Evolutionary conservation across 2,797 vertebrate genomes (phyloP), one percentile per base, ranked within the genome.

Genomic region (Sternotherus odoratus): DNA sequence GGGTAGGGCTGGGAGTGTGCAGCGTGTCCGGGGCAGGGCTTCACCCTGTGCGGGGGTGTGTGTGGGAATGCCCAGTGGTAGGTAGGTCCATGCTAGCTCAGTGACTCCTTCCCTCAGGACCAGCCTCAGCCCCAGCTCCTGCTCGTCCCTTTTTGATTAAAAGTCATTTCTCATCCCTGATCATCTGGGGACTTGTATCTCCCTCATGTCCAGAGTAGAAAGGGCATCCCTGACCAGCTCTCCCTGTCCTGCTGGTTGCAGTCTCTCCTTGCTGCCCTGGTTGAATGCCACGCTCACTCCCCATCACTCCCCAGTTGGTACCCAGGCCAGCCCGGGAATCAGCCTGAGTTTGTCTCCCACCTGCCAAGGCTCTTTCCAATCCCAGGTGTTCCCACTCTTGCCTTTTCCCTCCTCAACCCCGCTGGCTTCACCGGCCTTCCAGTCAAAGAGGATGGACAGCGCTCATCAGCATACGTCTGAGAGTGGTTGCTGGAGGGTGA

Each of bases 151-250:
- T 75, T 75, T 48, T 15, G 72, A 26, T 48, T 13, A 75, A 46
- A 75, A 46, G 43, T 75, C 26, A 28, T 75, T 75, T 48, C 43
- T 48, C 39, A 8, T 30, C 43, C 72, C 72, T 28, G 21, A 23
- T 90, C 88, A 28, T 78, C 82, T 33, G 74, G 75, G 50, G 66
- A 75, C 6, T 26, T 93, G 77, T 77, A 33, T 28, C 57, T 88
- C 46, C 51, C 77, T 85, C 36, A 12, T n/a, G 89, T 60, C 12
- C 43, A 75, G 39, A 10, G n/a, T n/a, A 88, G 75, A 87, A 92
- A 89, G 0, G 0, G 6, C 46, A 30, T 79, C 36, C 43, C 39
- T 30, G 57, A 60, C 36, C 75, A 86, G 39, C 69, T 46, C n/a
- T 39, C 33, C 66, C 51, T 4, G 0, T 83, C 78, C 91, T 75